Evolutionary conservation across 1,140 invertebrate genomes (phyloP), one percentile per base, ranked within the genome.

Genomic region (Drosophila burlai): DNA sequence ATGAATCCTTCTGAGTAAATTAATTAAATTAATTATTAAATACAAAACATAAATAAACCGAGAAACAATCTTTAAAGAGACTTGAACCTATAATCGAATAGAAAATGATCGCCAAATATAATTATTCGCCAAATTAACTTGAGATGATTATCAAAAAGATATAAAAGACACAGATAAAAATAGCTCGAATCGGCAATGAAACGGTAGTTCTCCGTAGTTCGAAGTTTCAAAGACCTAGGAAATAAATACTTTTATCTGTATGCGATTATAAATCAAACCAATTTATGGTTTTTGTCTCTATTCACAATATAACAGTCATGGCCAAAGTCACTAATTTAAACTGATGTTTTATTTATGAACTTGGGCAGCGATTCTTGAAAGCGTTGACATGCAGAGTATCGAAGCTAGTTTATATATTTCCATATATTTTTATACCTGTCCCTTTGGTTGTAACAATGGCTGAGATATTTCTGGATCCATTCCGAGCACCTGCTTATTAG

Each of bases 311-410:
- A 18, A 59, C 68, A 60, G 21, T 47, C 80, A 82, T 26, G 79
- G 79, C 24, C 80, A 81, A 40, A 57, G 59, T 54, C 45, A 59
- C 79, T 81, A 77, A 73, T 81, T 81, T 60, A 55, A 77, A 47
- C 55, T 43, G 46, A 66, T 71, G 29, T 76, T 76, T 72, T 59
- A 67, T 78, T 47, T 59, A 78, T 78, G 21, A 60, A 69, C 38
- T 50, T 24, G 13, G 16, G n/a, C 59, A 45, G 40, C 26, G 45
- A 49, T 67, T 65, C 62, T 65, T 29, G 31, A 62, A 65, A 62
- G 38, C 62, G 38, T 65, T 65, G 62, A 65, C 62, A 64, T 26
- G 62, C 54, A 63, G 40, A 65, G 63, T 62, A 49, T 49, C 24
- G 46, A 49, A 45, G 11, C 45, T 11, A 16, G 34, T 34, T n/a